A percentile compares a stretch with the other conserved stretches of the same genome.
phyloP scores from a whole-genome alignment of 2,888 invertebrate species.

The Morinoia aosen region DNA sequence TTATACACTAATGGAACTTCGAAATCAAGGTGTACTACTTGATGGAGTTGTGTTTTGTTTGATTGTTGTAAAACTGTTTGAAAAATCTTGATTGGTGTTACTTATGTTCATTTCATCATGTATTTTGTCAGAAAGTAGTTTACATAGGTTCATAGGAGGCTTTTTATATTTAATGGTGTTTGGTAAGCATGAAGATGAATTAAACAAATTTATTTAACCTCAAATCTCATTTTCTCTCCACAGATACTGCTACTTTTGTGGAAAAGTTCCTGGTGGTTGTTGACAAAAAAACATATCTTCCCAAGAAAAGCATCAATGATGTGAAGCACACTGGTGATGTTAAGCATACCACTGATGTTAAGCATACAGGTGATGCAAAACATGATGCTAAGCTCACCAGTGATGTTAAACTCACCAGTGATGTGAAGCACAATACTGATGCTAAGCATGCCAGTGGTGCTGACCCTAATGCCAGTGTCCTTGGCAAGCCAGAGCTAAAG shows the following conservation, averaged over 20 bases:
- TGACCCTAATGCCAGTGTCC: constrained; percentile 6
- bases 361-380: background rate
- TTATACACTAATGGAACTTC: too few species aligned
- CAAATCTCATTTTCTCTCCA: background rate
- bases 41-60: too few species aligned
- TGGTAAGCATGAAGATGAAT: too few species aligned
- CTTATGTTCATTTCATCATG: too few species aligned
- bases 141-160: too few species aligned
- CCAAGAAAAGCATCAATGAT: constrained; percentile 18
- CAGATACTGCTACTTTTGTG: constrained; percentile 66
- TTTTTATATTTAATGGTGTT: too few species aligned
- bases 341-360: background rate
- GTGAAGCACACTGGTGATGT: background rate
- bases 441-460: background rate
- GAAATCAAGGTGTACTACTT: too few species aligned
- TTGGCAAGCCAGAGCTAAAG: background rate
- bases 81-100: too few species aligned
- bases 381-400: background rate
- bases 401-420: background rate
- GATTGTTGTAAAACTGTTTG: too few species aligned
- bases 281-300: constrained; percentile 47
- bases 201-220: background rate
- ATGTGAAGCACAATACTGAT: background rate
- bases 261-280: constrained; percentile 65
- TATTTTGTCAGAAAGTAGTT: too few species aligned